Evolutionary conservation across 2,113 vertebrate genomes (phyloP).

Genomic region (Camelus bactrianus): DNA sequence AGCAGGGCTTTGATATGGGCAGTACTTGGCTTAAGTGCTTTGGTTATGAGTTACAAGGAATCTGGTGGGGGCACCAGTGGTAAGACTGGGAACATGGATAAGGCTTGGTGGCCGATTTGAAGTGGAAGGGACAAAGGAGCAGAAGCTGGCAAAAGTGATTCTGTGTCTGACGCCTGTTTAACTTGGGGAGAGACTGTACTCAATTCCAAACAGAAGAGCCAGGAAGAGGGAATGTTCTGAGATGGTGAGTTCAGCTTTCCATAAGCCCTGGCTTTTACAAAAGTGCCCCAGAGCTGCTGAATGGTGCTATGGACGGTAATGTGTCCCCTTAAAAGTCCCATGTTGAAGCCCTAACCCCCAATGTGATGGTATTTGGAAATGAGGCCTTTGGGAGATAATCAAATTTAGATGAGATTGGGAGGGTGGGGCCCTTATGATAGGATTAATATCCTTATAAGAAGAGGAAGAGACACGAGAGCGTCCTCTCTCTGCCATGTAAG

Average conservation of each 20-base stretch:
- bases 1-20: background rate
- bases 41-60: background rate
- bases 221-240: conserved; percentile 2
- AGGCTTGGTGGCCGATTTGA: background rate
- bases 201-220: background rate
- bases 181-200: background rate
- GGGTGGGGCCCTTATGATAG: background rate
- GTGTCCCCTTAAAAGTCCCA: background rate
- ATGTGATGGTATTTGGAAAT: background rate
- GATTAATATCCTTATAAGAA: background rate
- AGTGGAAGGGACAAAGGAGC: background rate
- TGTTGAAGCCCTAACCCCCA: background rate
- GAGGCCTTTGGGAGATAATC: background rate
- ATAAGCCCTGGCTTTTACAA: conserved; percentile 24
- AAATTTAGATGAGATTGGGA: background rate
- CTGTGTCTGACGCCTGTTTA: background rate
- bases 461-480: background rate
- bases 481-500: background rate
- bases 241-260: background rate
- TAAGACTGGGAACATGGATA: background rate
- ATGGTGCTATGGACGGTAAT: background rate
- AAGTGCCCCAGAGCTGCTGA: background rate
- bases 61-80: background rate
- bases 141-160: conserved; percentile 27
- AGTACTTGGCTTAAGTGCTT: background rate